phyloP scores from a whole-genome alignment of 2,797 vertebrate species.

The Stomatorhinus walkeri region DNA sequence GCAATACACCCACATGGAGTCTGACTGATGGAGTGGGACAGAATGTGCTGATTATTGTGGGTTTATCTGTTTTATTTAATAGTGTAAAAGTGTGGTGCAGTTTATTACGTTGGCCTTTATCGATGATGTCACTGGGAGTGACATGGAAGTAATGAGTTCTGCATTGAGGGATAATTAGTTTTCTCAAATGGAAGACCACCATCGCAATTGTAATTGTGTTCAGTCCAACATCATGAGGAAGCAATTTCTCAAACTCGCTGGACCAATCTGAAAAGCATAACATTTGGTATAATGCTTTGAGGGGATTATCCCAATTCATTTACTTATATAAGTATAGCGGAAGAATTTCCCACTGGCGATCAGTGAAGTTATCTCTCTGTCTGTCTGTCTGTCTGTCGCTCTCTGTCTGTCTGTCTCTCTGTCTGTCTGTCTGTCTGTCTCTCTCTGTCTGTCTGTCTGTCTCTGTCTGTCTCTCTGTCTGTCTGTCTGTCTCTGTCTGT shows the following conservation, averaged over 20 bases:
- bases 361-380: neutral
- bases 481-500: neutral
- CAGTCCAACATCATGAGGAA: conserved; percentile 12
- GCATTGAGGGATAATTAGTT: conserved; percentile 27
- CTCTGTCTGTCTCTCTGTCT: too few species aligned
- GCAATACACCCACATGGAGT: neutral
- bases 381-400: neutral
- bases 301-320: conserved; percentile 8
- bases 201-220: conserved; percentile 22
- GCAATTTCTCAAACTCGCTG: conserved; percentile 21
- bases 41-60: conserved; percentile 19
- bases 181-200: conserved; percentile 13
- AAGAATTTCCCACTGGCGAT: neutral
- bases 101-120: conserved; percentile 25
- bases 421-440: too few species aligned
- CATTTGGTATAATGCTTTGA: conserved; percentile 21
- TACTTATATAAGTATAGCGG: neutral
- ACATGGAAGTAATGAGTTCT: conserved; percentile 26
- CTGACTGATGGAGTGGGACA: conserved; percentile 14
- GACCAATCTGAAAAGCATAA: conserved; percentile 11
- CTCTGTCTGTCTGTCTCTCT: neutral
- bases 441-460: neutral
- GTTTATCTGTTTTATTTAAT: conserved; percentile 25
- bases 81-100: conserved; percentile 19
- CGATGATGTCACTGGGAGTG: conserved; percentile 29